Percentiles rank a stretch among this genome's conserved stretches.
Evolutionary conservation across 2,888 invertebrate species (phyloP).

Genomic region (Pseudococcus viburni): DNA sequence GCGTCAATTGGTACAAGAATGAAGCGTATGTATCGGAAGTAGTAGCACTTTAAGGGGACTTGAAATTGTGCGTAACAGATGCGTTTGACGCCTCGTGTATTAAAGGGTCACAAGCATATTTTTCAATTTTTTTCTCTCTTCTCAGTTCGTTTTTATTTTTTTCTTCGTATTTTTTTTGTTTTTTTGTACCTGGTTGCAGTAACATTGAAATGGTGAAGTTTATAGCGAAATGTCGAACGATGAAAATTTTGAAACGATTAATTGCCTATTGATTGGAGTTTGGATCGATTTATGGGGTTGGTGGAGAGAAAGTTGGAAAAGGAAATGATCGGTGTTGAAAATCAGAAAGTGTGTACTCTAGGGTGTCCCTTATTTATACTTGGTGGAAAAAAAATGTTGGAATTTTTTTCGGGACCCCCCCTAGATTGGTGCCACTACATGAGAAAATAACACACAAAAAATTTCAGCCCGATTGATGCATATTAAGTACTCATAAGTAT

Average conservation of each 20-base stretch:
- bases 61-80: slow-evolving; percentile 66
- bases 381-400: no score
- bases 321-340: no score
- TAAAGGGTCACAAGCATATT: slow-evolving; percentile 65
- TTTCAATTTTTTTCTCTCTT: slow-evolving; percentile 59
- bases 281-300: neutral
- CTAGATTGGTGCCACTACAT: no score
- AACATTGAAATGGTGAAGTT: neutral
- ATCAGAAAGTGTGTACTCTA: no score
- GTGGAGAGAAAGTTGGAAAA: no score
- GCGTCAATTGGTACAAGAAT: slow-evolving; percentile 66
- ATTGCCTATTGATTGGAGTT: neutral
- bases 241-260: neutral
- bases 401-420: no score
- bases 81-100: slow-evolving; percentile 64
- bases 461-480: no score
- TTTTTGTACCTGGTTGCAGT: slow-evolving; percentile 48
- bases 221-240: neutral
- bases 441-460: no score
- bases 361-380: no score
- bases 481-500: no score
- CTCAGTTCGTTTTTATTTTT: slow-evolving; percentile 15
- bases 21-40: slow-evolving; percentile 62
- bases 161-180: neutral
- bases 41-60: slow-evolving; percentile 66